Percentiles rank a stretch among this genome's conserved stretches.
These are phyloP conservation scores for Solenodon paradoxus DNA, from an alignment of 2,113 vertebrate species.

Conservation along the genomic window DNA sequence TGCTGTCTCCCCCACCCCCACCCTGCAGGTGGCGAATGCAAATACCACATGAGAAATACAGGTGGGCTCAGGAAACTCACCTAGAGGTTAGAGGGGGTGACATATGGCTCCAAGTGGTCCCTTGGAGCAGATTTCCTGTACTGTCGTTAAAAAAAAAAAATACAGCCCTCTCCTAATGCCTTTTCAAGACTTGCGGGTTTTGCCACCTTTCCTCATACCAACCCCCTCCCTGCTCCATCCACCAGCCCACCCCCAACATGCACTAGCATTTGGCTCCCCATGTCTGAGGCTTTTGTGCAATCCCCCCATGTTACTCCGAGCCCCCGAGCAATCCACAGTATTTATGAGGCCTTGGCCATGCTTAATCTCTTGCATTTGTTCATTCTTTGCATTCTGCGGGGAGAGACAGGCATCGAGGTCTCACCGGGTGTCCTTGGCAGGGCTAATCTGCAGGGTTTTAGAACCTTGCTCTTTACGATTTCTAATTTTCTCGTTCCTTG, in stretches of 20 bases:
- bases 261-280: background rate
- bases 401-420: background rate
- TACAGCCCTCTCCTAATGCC: conserved; percentile 28
- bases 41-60: background rate
- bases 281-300: background rate
- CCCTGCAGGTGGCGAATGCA: background rate
- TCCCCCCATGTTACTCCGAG: background rate
- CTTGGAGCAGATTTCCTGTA: conserved; percentile 31
- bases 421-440: rapidly evolving
- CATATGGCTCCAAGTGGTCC: background rate
- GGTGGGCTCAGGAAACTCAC: background rate
- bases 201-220: background rate
- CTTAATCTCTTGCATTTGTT: background rate
- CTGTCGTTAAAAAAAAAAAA: background rate
- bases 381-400: background rate
- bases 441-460: background rate
- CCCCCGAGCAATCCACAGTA: background rate
- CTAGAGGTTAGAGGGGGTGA: conserved; percentile 14
- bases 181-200: conserved; percentile 29
- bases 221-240: background rate
- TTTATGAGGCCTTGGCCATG: background rate
- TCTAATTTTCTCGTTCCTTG: background rate
- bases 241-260: background rate
- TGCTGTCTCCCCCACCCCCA: rapidly evolving
- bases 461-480: background rate